Evolutionary conservation across 2,113 vertebrate species (phyloP).

Genomic region (Percina caprodes): DNA sequence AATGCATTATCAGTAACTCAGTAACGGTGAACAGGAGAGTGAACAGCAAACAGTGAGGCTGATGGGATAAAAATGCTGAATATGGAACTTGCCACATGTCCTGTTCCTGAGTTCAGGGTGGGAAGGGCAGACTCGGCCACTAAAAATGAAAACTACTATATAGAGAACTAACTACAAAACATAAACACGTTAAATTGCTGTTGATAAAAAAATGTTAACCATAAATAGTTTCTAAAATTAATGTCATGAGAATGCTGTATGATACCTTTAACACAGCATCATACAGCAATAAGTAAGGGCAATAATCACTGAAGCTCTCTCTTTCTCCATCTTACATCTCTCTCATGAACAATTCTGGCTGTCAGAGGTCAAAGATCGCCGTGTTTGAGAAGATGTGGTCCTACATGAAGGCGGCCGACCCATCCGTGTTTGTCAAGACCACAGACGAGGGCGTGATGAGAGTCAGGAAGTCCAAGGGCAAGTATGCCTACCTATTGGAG

Average conservation of each 20-base stretch:
- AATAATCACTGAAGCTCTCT: background rate
- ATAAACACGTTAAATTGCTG: background rate
- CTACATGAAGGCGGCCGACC: conserved; percentile 98
- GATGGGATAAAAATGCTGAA: background rate
- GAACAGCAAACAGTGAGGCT: background rate
- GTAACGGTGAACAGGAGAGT: background rate
- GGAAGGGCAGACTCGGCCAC: background rate
- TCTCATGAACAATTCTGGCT: conserved; percentile 10
- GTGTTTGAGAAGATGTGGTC: conserved; percentile 99
- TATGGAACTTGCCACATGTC: no score
- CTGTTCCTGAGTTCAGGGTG: background rate
- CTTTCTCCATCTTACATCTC: conserved; percentile 8
- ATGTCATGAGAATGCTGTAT: background rate
- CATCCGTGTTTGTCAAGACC: conserved; percentile 97
- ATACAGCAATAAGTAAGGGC: background rate
- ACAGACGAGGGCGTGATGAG: conserved; percentile 97
- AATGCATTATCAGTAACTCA: background rate
- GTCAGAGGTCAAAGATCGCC: conserved; percentile 95
- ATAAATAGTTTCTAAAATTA: background rate
- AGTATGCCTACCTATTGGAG: conserved; percentile 98
- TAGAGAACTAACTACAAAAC: background rate
- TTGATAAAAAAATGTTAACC: background rate
- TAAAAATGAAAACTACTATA: background rate
- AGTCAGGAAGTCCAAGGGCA: conserved; percentile 98
- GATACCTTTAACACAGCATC: background rate